Base-by-base conservation (phyloP, 2,113 vertebrate species). In the Syrrhaptes paradoxus region DNA sequence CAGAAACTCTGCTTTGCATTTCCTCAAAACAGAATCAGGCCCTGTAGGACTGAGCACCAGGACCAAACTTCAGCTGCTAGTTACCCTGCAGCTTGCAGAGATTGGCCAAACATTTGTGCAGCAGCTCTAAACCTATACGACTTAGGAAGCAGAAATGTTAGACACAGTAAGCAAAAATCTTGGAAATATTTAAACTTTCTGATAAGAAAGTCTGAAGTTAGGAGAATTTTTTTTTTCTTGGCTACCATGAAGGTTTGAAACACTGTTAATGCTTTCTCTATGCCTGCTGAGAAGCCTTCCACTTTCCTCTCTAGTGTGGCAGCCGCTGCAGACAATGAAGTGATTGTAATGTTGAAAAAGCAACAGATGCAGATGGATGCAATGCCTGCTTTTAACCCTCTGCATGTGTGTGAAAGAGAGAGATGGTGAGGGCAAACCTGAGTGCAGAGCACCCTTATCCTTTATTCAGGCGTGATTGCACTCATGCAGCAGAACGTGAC, bases 331-430 rank as follows among this genome's bases (percentile, higher is more conserved):
- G 93, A 95, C 85, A 90, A 88, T 71, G 75, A 61, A 77, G 85
- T 34, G 79, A 90, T 67, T 96, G 87, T 92, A n/a, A 86, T 24
- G 19, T 28, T 88, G 57, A 54, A 88, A 95, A 88, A 93, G 90
- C 82, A 95, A 36, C 61, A 52, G 57, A 75, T 77, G 87, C 73
- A 51, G 63, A 48, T 61, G 79, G 90, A 43, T 71, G 32, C 62
- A 91, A 62, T 51, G 65, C 45, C 34, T 73, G 26, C 2, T 29
- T 75, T 85, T 59, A 67, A 77, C 21, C 7, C 34, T 59, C 63
- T 57, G n/a, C 0, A 1, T 26, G 34, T 20, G 22, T 6, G 11
- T 52, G 43, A n/a, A 51, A 81, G 26, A 45, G 18, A 89, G 68
- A 78, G 28, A 45, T 9, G 59, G 48, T 63, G 79, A 82, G 32